Percentiles rank a stretch among this genome's conserved stretches.
These are phyloP conservation scores for Malurus melanocephalus DNA, from an alignment of 2,113 vertebrate genomes.

Conservation along the genomic window DNA sequence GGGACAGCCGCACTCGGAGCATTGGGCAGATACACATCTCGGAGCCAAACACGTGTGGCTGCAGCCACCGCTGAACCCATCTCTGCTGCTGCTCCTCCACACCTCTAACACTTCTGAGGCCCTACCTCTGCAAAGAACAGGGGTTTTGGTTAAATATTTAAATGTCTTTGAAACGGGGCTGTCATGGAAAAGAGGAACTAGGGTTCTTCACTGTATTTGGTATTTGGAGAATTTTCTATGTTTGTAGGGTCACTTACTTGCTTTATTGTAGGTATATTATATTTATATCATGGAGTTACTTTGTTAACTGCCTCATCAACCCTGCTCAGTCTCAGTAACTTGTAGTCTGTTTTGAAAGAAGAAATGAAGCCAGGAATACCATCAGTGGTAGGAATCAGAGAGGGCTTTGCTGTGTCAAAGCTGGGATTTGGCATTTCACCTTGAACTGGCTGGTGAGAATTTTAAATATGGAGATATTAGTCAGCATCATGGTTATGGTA, in stretches of 20 bases:
- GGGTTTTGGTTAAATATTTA: background rate
- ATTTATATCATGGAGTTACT: background rate
- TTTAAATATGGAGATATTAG: background rate
- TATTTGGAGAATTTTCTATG: background rate
- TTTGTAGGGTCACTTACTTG: background rate
- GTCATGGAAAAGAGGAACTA: background rate
- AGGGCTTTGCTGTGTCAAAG: background rate
- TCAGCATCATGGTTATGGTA: background rate
- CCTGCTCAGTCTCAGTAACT: background rate
- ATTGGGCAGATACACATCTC: slow-evolving; percentile 51
- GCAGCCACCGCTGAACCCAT: background rate
- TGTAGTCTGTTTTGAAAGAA: background rate
- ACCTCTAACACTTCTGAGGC: background rate
- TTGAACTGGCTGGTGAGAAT: background rate
- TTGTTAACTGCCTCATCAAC: background rate
- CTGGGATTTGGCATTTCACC: background rate
- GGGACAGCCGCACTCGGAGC: slow-evolving; percentile 6
- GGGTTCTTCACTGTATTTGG: background rate
- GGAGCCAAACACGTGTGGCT: background rate
- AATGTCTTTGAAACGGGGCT: background rate
- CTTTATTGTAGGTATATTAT: background rate
- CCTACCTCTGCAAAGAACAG: background rate
- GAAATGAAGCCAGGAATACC: background rate
- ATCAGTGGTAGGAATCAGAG: background rate
- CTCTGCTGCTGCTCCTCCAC: background rate